A percentile compares a stretch with the other conserved stretches of the same genome.
phyloP scores from a whole-genome alignment of 2,113 vertebrate genomes.

The Semnopithecus entellus region DNA sequence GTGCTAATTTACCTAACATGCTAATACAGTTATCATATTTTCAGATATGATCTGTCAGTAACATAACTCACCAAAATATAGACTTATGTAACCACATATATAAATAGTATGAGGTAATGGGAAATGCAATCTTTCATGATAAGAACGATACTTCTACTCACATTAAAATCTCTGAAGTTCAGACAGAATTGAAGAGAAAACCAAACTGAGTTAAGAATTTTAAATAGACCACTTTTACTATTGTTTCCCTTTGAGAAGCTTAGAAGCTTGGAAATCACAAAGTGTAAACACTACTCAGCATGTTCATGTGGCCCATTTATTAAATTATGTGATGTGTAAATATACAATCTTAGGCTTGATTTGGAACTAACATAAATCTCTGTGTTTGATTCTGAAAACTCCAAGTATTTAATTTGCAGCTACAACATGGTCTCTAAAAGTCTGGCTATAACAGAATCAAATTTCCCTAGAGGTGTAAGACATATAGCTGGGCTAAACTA shows the following conservation, averaged over 20 bases:
- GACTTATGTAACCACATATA: background rate
- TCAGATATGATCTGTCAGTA: background rate
- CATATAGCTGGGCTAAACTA: background rate
- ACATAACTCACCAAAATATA: background rate
- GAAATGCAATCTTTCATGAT: background rate
- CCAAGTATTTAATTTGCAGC: background rate
- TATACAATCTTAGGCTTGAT: background rate
- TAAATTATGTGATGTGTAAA: background rate
- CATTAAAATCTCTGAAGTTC: background rate
- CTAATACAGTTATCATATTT: background rate
- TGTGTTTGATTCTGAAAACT: background rate
- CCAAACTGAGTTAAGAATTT: background rate
- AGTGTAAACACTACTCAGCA: background rate
- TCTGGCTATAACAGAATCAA: background rate
- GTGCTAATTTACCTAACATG: background rate
- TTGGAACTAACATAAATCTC: background rate
- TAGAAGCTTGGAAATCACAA: background rate
- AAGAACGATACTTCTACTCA: background rate
- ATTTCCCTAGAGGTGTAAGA: background rate
- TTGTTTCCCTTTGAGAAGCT: background rate
- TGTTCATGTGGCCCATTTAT: background rate
- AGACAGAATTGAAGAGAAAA: conserved; percentile 1
- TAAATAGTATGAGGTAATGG: background rate
- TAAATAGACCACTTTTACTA: background rate
- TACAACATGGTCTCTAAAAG: background rate